phyloP scores from a whole-genome alignment of 2,797 vertebrate species.

The Anas bahamensis region DNA sequence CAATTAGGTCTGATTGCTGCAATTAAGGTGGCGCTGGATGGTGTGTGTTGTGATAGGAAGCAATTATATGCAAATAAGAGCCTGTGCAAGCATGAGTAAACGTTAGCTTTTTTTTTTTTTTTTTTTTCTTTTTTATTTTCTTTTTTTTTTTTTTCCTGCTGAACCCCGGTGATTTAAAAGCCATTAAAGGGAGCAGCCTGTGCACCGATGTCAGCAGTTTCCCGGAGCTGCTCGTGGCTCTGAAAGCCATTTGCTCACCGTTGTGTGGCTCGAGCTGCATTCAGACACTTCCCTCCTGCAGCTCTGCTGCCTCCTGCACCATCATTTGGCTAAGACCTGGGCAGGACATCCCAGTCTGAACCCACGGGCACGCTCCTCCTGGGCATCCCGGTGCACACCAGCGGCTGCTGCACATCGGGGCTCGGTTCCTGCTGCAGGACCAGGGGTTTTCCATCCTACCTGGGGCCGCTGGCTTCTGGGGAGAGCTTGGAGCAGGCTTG shows the following conservation, averaged over 20 bases:
- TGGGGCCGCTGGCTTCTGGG: not conserved
- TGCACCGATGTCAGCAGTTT: not conserved
- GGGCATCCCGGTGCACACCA: no score
- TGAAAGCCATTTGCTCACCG: not conserved
- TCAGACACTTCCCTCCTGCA: accelerated
- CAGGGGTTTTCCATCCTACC: not conserved
- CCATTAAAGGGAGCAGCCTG: not conserved
- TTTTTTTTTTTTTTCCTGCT: not conserved
- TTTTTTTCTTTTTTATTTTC: not conserved
- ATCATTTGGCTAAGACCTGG: not conserved
- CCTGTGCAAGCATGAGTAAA: slow-evolving; percentile 55
- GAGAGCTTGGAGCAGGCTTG: not conserved
- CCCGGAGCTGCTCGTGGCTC: not conserved
- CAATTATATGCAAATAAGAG: slow-evolving; percentile 58
- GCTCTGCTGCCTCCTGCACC: not conserved
- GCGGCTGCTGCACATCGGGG: not conserved
- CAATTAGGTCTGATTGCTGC: slow-evolving; percentile 13
- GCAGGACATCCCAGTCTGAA: not conserved
- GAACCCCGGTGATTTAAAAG: slow-evolving; percentile 53
- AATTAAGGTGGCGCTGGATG: slow-evolving; percentile 6
- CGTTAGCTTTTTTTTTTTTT: not conserved
- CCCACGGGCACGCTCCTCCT: no score
- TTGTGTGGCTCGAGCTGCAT: not conserved
- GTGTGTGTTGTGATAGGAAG: slow-evolving; percentile 23
- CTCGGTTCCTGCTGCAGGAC: not conserved